Percentiles rank a stretch among this genome's conserved stretches.
phyloP scores from a whole-genome alignment of 2,113 vertebrate species.

The Oplegnathus fasciatus region DNA sequence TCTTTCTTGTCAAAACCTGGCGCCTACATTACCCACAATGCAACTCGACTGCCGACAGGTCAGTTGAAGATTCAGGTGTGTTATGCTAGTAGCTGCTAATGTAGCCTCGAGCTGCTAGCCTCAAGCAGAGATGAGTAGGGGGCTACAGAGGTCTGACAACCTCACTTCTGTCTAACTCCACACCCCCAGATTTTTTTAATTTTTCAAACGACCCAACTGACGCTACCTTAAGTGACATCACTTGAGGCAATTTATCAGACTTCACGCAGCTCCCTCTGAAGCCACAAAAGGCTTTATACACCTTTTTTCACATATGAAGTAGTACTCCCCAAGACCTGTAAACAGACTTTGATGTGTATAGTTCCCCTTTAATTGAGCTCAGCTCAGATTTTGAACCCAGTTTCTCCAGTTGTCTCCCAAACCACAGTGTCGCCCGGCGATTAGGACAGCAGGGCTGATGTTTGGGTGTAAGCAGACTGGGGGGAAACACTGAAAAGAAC shows the following conservation, averaged over 20 bases:
- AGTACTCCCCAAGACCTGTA: not conserved
- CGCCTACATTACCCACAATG: not conserved
- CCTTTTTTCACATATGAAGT: not conserved
- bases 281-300: not conserved
- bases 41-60: too few species aligned
- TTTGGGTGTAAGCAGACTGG: not conserved
- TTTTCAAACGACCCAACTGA: too few species aligned
- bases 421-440: not conserved
- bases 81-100: not conserved
- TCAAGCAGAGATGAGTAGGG: too few species aligned
- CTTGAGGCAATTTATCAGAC: not conserved
- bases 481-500: slow-evolving; percentile 23
- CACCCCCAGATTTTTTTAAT: too few species aligned
- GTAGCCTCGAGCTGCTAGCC: not conserved
- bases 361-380: not conserved
- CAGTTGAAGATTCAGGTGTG: too few species aligned
- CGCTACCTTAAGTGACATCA: too few species aligned
- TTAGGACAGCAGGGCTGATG: not conserved
- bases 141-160: too few species aligned
- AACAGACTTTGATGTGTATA: too few species aligned
- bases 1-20: not conserved
- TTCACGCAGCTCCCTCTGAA: not conserved
- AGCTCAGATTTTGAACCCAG: not conserved
- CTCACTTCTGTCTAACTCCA: too few species aligned
- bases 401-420: slow-evolving; percentile 1